phyloP scores from a whole-genome alignment of 2,888 invertebrate species.

The Trachelus troglodyta region DNA sequence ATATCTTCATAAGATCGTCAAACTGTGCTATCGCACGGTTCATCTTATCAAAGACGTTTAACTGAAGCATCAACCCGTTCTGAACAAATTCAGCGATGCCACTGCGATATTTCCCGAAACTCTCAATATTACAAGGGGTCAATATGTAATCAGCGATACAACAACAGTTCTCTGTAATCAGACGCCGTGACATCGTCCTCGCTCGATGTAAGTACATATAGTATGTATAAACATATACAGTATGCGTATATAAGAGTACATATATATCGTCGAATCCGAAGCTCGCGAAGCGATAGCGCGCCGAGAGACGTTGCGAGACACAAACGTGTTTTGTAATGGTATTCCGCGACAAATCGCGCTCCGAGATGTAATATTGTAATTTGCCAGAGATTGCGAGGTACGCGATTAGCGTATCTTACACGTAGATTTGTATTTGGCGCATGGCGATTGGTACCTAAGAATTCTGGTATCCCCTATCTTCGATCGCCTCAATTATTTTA shows the following conservation, averaged over 20 bases:
- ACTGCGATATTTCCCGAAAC: not conserved
- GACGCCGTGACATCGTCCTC: conserved; percentile 18
- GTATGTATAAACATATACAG: not conserved
- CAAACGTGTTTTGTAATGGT: conserved; percentile 1
- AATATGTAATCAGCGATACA: conserved; percentile 27
- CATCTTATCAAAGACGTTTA: not conserved
- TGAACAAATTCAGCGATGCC: not conserved
- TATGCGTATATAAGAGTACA: not conserved
- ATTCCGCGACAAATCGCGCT: not conserved
- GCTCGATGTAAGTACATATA: not conserved
- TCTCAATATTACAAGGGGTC: not conserved
- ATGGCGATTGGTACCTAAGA: too few relatives aligned
- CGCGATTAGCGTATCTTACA: not conserved
- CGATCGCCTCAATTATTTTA: not conserved
- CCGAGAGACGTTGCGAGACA: conserved; percentile 13
- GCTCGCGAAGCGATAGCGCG: not conserved
- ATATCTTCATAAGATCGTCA: not conserved
- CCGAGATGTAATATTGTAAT: not conserved
- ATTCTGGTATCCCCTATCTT: not conserved
- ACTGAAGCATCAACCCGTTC: not conserved
- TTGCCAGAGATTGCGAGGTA: not conserved
- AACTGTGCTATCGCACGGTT: not conserved
- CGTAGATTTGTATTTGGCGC: not conserved
- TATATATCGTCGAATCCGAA: not conserved
- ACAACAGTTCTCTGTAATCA: conserved; percentile 17